Percentiles rank a stretch among this genome's conserved stretches.
These are phyloP conservation scores for Spinibarbus caldwelli DNA, from an alignment of 2,797 vertebrate species.

Conservation along the genomic window DNA sequence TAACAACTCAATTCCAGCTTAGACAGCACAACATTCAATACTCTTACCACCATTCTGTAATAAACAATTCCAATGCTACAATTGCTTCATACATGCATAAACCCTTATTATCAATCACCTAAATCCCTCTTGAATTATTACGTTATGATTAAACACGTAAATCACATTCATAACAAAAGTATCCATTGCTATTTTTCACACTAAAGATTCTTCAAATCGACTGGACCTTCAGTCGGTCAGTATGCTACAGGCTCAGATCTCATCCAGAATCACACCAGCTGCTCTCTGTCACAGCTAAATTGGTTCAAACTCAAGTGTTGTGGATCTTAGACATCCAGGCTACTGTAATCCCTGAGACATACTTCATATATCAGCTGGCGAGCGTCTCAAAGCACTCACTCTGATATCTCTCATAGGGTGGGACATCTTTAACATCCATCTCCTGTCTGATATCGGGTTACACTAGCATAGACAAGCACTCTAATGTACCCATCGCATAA, in stretches of 20 bases:
- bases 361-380: conserved; percentile 31
- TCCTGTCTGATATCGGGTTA: conserved; percentile 5
- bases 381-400: conserved; percentile 24
- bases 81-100: conserved; percentile 6
- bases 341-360: conserved; percentile 56
- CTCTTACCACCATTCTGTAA: conserved; percentile 7
- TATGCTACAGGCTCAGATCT: conserved; percentile 19
- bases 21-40: conserved; percentile 24
- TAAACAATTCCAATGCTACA: conserved; percentile 49
- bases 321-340: conserved; percentile 42
- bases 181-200: conserved; percentile 25
- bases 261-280: conserved; percentile 23
- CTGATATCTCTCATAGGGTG: conserved; percentile 12
- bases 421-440: conserved; percentile 23
- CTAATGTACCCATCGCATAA: neutral
- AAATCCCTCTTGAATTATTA: neutral
- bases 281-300: conserved; percentile 28
- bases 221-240: conserved; percentile 14
- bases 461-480: conserved; percentile 15
- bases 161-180: conserved; percentile 34
- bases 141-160: neutral
- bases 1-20: conserved; percentile 4
- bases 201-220: conserved; percentile 19
- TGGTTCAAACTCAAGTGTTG: conserved; percentile 39
- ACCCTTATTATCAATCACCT: neutral